Percentiles rank a stretch among this genome's conserved stretches.
phyloP scores from a whole-genome alignment of 2,888 invertebrate genomes.

The Diabrotica balteata region DNA sequence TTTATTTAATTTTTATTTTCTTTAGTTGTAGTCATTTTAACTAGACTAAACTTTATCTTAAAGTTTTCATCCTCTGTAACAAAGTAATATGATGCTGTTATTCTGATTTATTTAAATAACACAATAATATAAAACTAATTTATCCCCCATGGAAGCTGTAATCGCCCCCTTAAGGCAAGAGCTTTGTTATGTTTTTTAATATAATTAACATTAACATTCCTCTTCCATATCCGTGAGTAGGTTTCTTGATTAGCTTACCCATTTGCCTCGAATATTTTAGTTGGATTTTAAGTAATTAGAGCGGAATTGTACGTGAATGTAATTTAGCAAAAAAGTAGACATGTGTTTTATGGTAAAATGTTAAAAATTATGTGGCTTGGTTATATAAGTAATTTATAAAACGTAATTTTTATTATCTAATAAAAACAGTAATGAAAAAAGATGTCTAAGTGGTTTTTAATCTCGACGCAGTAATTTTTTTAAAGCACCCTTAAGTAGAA shows the following conservation, averaged over 20 bases:
- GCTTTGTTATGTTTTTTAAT: conserved; percentile 21
- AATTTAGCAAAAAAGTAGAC: neutral
- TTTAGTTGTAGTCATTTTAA: no score
- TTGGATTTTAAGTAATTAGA: conserved; percentile 15
- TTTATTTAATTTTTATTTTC: no score
- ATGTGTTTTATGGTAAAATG: neutral
- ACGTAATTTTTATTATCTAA: neutral
- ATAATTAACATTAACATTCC: conserved; percentile 18
- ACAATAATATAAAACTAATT: neutral
- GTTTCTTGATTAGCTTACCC: conserved; percentile 18
- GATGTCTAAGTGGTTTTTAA: neutral
- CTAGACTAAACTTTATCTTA: no score
- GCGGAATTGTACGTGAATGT: neutral
- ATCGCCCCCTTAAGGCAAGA: conserved; percentile 4
- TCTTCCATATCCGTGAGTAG: conserved; percentile 14
- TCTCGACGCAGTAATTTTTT: neutral
- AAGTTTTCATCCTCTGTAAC: no score
- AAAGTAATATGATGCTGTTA: no score
- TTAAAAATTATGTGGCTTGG: no score
- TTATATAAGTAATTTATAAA: neutral
- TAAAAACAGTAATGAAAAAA: neutral
- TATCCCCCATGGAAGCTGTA: conserved; percentile 6
- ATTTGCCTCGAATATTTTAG: neutral
- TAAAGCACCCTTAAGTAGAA: no score
- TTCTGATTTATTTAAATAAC: no score